Conservation (phyloP, 1,140 invertebrate genomes). For the Camponotus vicinus region DNA sequence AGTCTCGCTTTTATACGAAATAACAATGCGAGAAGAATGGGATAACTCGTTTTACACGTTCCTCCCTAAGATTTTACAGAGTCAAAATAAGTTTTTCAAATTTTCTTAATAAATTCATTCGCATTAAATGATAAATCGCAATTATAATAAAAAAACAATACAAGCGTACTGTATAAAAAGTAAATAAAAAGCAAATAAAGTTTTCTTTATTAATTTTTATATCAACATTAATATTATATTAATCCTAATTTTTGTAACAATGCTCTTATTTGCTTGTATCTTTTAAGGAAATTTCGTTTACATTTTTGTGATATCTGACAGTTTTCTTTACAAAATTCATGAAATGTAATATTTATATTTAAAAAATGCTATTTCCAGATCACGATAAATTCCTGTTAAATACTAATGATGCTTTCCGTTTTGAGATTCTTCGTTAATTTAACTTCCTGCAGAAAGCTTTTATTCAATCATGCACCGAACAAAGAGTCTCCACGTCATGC, state of each 20-base stretch:
- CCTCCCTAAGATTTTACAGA: background rate
- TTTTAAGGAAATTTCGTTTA: background rate
- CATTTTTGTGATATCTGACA: background rate
- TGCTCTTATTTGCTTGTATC: background rate
- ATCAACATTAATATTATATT: background rate
- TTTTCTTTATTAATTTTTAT: background rate
- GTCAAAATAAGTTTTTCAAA: background rate
- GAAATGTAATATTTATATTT: constrained; percentile 18
- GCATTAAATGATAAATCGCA: background rate
- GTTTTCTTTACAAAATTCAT: constrained; percentile 23
- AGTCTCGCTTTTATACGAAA: background rate
- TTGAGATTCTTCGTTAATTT: constrained; percentile 43
- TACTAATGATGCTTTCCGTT: constrained; percentile 14
- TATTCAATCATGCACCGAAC: constrained; percentile 26
- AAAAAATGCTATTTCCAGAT: background rate
- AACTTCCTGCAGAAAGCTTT: background rate
- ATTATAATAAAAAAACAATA: background rate
- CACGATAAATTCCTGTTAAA: constrained; percentile 42
- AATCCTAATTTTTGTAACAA: background rate
- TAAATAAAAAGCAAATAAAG: background rate
- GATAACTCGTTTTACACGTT: constrained; percentile 6
- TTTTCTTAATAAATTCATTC: background rate
- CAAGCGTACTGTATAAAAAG: background rate
- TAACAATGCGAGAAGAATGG: background rate
- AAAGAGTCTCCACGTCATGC: constrained; percentile 7